Evolutionary conservation across 2,888 invertebrate species (phyloP).

Genomic region (Hoplodrina blanda): DNA sequence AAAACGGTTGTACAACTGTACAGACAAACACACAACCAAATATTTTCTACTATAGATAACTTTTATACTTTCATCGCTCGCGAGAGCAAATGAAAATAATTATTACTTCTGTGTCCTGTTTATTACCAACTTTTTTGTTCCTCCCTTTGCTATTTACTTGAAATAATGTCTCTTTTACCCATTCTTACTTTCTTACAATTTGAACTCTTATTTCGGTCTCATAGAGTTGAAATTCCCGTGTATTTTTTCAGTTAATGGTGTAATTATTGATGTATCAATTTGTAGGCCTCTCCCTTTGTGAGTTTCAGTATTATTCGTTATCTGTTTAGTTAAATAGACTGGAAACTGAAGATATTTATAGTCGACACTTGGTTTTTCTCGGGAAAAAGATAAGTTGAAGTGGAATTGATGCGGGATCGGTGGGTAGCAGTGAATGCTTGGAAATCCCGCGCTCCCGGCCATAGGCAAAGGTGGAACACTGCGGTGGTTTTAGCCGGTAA

Average conservation of each 20-base stretch:
- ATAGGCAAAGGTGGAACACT: no score
- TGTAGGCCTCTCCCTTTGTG: slow-evolving; percentile 27
- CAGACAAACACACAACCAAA: background rate
- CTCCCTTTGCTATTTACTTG: slow-evolving; percentile 38
- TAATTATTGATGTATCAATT: slow-evolving; percentile 64
- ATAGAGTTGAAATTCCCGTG: slow-evolving; percentile 4
- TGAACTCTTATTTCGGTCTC: rapidly evolving
- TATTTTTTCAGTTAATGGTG: slow-evolving; percentile 26
- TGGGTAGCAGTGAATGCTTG: no score
- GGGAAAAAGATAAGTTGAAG: slow-evolving; percentile 3
- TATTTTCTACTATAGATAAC: slow-evolving; percentile 6
- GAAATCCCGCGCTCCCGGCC: no score
- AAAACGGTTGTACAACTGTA: background rate
- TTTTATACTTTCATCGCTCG: slow-evolving; percentile 39
- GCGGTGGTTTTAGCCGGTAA: no score
- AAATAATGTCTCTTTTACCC: slow-evolving; percentile 41
- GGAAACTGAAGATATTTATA: slow-evolving; percentile 46
- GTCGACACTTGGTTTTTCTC: background rate
- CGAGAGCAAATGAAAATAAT: slow-evolving; percentile 55
- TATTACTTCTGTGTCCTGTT: slow-evolving; percentile 56
- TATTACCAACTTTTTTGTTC: slow-evolving; percentile 56
- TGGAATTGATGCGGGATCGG: background rate
- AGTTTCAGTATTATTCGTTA: slow-evolving; percentile 33
- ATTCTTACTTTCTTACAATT: background rate
- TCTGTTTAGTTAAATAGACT: slow-evolving; percentile 48